These are phyloP conservation scores for Sebastolobus altivelis DNA, from an alignment of 2,797 vertebrate genomes.

Conservation along the genomic window DNA sequence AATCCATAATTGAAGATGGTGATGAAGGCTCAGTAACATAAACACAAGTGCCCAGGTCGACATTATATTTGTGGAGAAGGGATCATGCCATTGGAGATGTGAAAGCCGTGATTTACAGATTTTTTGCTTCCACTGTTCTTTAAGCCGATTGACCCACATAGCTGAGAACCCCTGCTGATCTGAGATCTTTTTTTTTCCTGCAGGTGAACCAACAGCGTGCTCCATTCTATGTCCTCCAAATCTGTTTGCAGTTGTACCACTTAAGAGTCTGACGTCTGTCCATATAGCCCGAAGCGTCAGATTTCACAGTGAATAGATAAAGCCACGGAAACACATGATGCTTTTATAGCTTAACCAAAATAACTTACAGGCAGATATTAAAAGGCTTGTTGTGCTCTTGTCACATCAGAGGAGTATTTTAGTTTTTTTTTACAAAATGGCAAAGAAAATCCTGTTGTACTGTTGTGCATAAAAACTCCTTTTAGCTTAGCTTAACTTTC, in stretches of 20 bases:
- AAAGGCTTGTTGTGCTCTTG: constrained; percentile 24
- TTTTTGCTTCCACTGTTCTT: constrained; percentile 20
- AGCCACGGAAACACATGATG: constrained; percentile 1
- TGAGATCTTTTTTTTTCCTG: constrained; percentile 28
- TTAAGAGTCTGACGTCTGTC: constrained; percentile 45
- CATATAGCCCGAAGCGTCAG: constrained; percentile 15
- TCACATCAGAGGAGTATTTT: constrained; percentile 17
- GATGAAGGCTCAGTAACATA: constrained; percentile 15
- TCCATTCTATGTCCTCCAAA: constrained; percentile 38
- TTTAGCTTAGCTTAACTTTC: background rate
- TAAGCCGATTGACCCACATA: constrained; percentile 63
- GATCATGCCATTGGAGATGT: constrained; percentile 11
- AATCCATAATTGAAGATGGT: constrained; percentile 21
- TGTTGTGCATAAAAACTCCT: background rate
- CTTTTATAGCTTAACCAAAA: constrained; percentile 19
- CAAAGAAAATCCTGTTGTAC: background rate
- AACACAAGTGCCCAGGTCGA: background rate
- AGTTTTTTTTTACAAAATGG: background rate
- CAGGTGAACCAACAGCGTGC: constrained; percentile 10
- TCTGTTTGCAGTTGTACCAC: constrained; percentile 19
- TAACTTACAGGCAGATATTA: constrained; percentile 23
- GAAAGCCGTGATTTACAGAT: constrained; percentile 28
- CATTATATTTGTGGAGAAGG: background rate
- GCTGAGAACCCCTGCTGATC: constrained; percentile 36
- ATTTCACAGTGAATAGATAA: constrained; percentile 37